Conservation (phyloP, 2,797 vertebrate genomes). For the Amazonetta brasiliensis region DNA sequence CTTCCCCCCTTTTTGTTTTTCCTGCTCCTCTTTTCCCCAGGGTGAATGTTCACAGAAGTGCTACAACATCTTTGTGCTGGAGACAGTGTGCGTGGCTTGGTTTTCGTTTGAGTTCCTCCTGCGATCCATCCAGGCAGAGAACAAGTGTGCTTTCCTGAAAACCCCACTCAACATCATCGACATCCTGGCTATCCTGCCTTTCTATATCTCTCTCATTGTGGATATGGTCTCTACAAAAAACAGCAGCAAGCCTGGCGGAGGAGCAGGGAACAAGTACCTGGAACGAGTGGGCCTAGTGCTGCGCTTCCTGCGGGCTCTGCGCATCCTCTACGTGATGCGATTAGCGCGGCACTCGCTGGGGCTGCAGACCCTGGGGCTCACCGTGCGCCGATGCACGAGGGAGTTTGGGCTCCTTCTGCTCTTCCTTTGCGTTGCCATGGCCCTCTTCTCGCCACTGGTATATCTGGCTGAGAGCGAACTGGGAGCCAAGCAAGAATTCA, state of each 20-base stretch:
- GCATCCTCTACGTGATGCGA: slow-evolving; percentile 95
- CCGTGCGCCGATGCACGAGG: slow-evolving; percentile 89
- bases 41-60: slow-evolving; percentile 93
- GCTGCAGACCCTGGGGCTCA: slow-evolving; percentile 92
- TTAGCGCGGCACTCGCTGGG: slow-evolving; percentile 93
- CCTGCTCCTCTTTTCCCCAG: slow-evolving; percentile 68
- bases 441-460: slow-evolving; percentile 92
- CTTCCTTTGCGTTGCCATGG: slow-evolving; percentile 96
- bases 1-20: not conserved
- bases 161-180: slow-evolving; percentile 95
- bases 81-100: slow-evolving; percentile 96
- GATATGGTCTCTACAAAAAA: slow-evolving; percentile 82
- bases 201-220: slow-evolving; percentile 92
- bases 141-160: slow-evolving; percentile 93
- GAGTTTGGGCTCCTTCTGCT: slow-evolving; percentile 94
- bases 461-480: slow-evolving; percentile 94
- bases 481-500: slow-evolving; percentile 95
- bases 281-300: slow-evolving; percentile 94
- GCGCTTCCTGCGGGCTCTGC: slow-evolving; percentile 89
- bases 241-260: slow-evolving; percentile 71
- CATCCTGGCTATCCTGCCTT: slow-evolving; percentile 93
- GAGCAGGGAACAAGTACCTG: slow-evolving; percentile 90
- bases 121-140: slow-evolving; percentile 93
- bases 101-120: slow-evolving; percentile 96
- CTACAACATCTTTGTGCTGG: slow-evolving; percentile 93